A percentile compares a stretch with the other conserved stretches of the same genome.
These are phyloP conservation scores for Epirrhoe tristata DNA, from an alignment of 2,888 invertebrate genomes.

Conservation along the genomic window DNA sequence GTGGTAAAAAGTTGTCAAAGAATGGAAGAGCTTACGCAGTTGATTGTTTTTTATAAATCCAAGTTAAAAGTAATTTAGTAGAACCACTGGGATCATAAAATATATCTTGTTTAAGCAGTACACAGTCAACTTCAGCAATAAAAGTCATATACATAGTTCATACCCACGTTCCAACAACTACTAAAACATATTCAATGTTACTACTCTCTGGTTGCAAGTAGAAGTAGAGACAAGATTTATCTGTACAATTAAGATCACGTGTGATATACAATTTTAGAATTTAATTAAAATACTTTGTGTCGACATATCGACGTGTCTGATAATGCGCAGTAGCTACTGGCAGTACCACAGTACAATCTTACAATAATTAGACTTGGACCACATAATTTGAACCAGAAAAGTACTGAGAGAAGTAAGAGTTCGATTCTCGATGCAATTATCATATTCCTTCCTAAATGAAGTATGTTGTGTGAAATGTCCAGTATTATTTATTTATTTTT, in stretches of 20 bases:
- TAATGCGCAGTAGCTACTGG: slow-evolving; percentile 47
- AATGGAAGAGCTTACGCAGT: no score
- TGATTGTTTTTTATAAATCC: no score
- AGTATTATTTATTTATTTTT: no score
- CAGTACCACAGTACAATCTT: slow-evolving; percentile 20
- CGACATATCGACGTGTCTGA: slow-evolving; percentile 43
- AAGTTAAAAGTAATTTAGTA: no score
- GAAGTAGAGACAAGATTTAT: slow-evolving; percentile 45
- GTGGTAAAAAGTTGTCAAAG: no score
- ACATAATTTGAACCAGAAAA: background rate
- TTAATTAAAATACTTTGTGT: slow-evolving; percentile 48
- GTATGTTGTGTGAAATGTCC: no score
- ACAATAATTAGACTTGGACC: background rate
- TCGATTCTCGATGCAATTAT: background rate
- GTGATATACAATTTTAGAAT: slow-evolving; percentile 47
- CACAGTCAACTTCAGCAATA: no score
- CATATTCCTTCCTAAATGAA: no score
- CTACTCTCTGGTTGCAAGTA: slow-evolving; percentile 27
- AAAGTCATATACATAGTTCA: no score
- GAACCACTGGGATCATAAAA: no score
- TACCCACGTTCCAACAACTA: no score
- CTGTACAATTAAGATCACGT: slow-evolving; percentile 46
- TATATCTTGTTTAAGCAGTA: no score
- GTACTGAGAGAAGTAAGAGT: background rate
- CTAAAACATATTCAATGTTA: background rate